phyloP scores from a whole-genome alignment of 2,797 vertebrate species.

The Triplophysa yarkandensis region DNA sequence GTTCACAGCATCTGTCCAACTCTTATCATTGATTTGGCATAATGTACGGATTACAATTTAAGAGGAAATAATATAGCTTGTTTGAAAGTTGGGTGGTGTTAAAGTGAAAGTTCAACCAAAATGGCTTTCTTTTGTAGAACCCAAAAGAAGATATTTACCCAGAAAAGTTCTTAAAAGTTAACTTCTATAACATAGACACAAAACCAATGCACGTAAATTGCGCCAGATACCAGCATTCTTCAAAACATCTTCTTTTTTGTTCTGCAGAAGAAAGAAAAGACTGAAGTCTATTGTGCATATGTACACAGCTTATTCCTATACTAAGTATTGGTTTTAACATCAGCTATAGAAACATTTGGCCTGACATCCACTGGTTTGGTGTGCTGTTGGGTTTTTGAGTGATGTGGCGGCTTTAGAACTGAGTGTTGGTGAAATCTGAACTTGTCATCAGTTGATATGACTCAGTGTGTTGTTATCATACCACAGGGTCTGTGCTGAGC shows the following conservation, averaged over 20 bases:
- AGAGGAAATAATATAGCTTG: neutral
- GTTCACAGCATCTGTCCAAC: constrained; percentile 3
- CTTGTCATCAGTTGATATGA: constrained; percentile 1
- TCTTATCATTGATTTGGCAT: neutral
- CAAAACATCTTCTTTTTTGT: no score
- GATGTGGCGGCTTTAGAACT: neutral
- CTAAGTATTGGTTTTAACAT: neutral
- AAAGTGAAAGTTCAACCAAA: no score
- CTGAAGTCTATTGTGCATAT: no score
- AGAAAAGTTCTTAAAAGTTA: no score
- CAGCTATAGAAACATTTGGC: neutral
- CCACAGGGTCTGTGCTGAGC: neutral
- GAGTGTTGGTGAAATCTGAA: neutral
- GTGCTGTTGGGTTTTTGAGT: neutral
- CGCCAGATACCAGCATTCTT: no score
- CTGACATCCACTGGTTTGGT: neutral
- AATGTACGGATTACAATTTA: neutral
- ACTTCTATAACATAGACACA: no score
- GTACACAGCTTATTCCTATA: neutral
- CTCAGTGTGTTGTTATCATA: neutral
- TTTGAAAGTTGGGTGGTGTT: neutral
- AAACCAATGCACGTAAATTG: no score
- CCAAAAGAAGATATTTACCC: no score
- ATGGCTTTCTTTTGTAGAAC: no score
- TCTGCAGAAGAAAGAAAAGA: no score